A percentile compares a stretch with the other conserved stretches of the same genome.
Evolutionary conservation across 53 echinoderm and acorn worm species (phyloP).

Genomic region (Apostichopus leukothele): DNA sequence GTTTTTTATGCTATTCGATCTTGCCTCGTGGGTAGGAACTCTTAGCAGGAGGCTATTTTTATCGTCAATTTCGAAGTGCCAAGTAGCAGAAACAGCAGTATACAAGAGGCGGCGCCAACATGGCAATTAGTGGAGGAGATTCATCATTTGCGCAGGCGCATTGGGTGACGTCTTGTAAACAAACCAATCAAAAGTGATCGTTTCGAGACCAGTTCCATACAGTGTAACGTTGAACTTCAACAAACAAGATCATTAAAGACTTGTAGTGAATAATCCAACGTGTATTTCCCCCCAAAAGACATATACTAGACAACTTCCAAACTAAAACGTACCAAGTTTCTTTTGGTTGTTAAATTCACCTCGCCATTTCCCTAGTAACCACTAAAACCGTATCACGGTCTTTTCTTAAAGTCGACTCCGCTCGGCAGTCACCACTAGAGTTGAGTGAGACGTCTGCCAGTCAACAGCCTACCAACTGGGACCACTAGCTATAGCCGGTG

Average conservation of each 20-base stretch:
- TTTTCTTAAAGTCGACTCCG: no score
- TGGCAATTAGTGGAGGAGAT: background rate
- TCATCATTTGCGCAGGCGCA: conserved; percentile 3
- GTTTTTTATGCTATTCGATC: conserved; percentile 33
- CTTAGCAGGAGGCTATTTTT: conserved; percentile 49
- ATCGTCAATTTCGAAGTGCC: conserved; percentile 3
- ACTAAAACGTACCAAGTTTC: no score
- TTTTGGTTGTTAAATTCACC: no score
- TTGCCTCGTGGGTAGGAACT: conserved; percentile 38
- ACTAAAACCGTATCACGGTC: no score
- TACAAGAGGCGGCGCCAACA: conserved; percentile 15
- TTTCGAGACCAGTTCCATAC: background rate
- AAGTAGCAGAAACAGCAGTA: conserved; percentile 1
- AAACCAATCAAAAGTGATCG: conserved; percentile 35
- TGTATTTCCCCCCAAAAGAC: no score
- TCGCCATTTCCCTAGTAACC: no score
- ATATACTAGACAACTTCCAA: no score
- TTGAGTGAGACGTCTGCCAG: no score
- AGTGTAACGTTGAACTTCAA: background rate
- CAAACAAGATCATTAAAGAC: background rate
- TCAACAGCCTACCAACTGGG: no score
- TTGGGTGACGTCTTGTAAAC: background rate
- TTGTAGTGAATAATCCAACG: background rate
- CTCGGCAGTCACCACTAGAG: no score
- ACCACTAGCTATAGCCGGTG: no score